Percentiles rank a stretch among this genome's conserved stretches.
Conservation (phyloP, 2,797 vertebrate species). For the Lindbergichthys nudifrons region DNA sequence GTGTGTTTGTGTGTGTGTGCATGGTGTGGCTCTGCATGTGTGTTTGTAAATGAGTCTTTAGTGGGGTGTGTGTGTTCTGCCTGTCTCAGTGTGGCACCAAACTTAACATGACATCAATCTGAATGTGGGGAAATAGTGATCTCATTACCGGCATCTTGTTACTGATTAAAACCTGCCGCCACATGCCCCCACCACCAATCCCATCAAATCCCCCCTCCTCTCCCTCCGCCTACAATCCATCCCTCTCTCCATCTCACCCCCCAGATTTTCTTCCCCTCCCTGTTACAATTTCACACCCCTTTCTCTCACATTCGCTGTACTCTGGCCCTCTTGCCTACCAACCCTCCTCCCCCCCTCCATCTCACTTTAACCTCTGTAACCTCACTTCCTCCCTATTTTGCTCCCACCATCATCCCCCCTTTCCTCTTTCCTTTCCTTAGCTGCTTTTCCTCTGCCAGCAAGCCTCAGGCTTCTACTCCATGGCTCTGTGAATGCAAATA, state of each 20-base stretch:
- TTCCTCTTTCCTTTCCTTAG: slow-evolving; percentile 49
- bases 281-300: slow-evolving; percentile 51
- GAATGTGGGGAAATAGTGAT: slow-evolving; percentile 85
- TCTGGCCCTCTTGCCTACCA: slow-evolving; percentile 5
- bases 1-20: slow-evolving; percentile 42
- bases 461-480: slow-evolving; percentile 65
- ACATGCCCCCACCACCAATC: slow-evolving; percentile 41
- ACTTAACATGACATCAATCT: slow-evolving; percentile 86
- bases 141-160: slow-evolving; percentile 86
- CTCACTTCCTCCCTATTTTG: slow-evolving; percentile 64
- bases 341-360: slow-evolving; percentile 10
- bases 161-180: slow-evolving; percentile 85
- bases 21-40: not conserved
- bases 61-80: slow-evolving; percentile 50
- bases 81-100: slow-evolving; percentile 75
- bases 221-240: slow-evolving; percentile 22
- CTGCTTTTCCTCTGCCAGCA: slow-evolving; percentile 50
- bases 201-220: slow-evolving; percentile 14
- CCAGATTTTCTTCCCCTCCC: slow-evolving; percentile 27
- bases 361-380: slow-evolving; percentile 61
- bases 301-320: slow-evolving; percentile 47
- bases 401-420: slow-evolving; percentile 43
- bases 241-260: slow-evolving; percentile 35
- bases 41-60: slow-evolving; percentile 48
- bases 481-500: slow-evolving; percentile 77